phyloP scores from a whole-genome alignment of 2,888 invertebrate species.

The Pseudoips prasinana region DNA sequence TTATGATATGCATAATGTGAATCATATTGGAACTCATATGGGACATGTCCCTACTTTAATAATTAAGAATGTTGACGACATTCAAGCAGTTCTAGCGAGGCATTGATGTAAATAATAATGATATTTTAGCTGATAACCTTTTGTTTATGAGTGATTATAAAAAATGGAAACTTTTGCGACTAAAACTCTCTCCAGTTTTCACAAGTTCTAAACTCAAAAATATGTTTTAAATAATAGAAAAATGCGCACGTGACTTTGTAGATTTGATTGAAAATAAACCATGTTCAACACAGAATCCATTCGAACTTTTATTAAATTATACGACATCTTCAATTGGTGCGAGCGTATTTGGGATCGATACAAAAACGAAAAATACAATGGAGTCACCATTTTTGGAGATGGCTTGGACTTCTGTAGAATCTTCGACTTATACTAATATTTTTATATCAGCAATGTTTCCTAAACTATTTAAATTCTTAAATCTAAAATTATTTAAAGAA shows the following conservation, averaged over 20 bases:
- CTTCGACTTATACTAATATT: slow-evolving; percentile 31
- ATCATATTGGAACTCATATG: slow-evolving; percentile 44
- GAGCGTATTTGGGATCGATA: slow-evolving; percentile 67
- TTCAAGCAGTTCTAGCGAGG: slow-evolving; percentile 57
- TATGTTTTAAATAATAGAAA: slow-evolving; percentile 61
- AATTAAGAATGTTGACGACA: slow-evolving; percentile 49
- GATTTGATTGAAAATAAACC: slow-evolving; percentile 38
- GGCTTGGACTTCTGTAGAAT: slow-evolving; percentile 42
- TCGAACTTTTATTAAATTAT: slow-evolving; percentile 48
- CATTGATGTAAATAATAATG: slow-evolving; percentile 42
- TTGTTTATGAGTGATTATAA: slow-evolving; percentile 51
- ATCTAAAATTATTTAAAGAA: slow-evolving; percentile 49
- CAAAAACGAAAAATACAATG: slow-evolving; percentile 50
- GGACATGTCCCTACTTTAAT: slow-evolving; percentile 46
- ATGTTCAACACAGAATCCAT: slow-evolving; percentile 40
- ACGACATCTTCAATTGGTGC: slow-evolving; percentile 58
- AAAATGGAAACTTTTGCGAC: slow-evolving; percentile 60
- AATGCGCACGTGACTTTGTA: slow-evolving; percentile 53
- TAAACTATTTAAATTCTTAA: slow-evolving; percentile 37
- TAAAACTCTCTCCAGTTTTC: slow-evolving; percentile 63
- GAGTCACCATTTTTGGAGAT: slow-evolving; percentile 57
- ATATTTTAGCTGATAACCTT: slow-evolving; percentile 52
- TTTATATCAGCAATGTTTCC: too few species aligned
- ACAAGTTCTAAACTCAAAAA: slow-evolving; percentile 58
- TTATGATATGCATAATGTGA: slow-evolving; percentile 43